A percentile compares a stretch with the other conserved stretches of the same genome.
phyloP scores from a whole-genome alignment of 2,888 invertebrate genomes.

The Noctua janthe region DNA sequence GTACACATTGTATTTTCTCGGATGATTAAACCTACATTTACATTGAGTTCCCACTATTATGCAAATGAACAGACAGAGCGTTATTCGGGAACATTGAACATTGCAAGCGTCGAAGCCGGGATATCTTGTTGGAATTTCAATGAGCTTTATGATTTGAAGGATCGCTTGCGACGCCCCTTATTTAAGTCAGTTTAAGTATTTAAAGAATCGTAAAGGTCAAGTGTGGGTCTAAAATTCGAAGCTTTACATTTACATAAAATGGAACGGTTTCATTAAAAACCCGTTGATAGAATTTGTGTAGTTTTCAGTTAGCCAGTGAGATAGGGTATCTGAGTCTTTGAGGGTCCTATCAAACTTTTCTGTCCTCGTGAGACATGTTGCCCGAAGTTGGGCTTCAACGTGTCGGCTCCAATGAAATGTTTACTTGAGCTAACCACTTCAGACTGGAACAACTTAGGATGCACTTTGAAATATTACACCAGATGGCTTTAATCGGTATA shows the following conservation, averaged over 20 bases:
- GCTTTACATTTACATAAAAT: slow-evolving; percentile 54
- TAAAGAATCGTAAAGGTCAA: slow-evolving; percentile 66
- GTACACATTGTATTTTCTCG: slow-evolving; percentile 45
- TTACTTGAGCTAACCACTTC: slow-evolving; percentile 25
- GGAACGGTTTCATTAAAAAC: slow-evolving; percentile 55
- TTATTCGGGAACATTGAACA: slow-evolving; percentile 53
- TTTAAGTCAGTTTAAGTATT: slow-evolving; percentile 59
- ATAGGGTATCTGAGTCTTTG: neutral
- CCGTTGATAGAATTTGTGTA: neutral
- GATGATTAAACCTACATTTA: slow-evolving; percentile 56
- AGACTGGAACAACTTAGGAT: slow-evolving; percentile 28
- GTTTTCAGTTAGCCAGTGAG: neutral
- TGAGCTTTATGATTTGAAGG: slow-evolving; percentile 54
- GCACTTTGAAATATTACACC: slow-evolving; percentile 51
- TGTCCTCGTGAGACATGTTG: slow-evolving; percentile 5
- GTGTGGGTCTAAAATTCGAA: slow-evolving; percentile 38
- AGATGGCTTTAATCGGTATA: slow-evolving; percentile 30
- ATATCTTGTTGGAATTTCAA: slow-evolving; percentile 61
- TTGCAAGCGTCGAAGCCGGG: slow-evolving; percentile 50
- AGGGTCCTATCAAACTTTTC: slow-evolving; percentile 16
- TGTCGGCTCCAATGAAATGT: slow-evolving; percentile 22
- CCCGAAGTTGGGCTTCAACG: slow-evolving; percentile 2
- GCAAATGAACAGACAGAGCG: slow-evolving; percentile 48
- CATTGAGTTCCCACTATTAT: slow-evolving; percentile 62
- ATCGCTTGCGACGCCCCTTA: slow-evolving; percentile 45